phyloP scores from a whole-genome alignment of 2,113 vertebrate species.

The Montifringilla adamsi region DNA sequence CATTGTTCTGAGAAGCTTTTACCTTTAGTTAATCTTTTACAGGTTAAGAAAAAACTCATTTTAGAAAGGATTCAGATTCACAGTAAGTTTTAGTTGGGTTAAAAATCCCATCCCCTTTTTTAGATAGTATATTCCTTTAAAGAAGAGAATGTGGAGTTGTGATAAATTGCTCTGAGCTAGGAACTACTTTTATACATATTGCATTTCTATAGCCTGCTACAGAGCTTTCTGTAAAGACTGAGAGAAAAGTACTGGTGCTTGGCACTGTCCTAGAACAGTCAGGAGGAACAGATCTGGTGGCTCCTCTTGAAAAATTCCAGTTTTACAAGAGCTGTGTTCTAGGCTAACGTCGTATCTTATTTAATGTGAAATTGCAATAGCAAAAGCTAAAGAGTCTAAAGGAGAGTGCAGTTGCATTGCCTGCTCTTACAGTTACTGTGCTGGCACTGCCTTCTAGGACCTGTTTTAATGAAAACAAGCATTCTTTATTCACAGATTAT shows the following conservation, averaged over 20 bases:
- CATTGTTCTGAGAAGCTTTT: background rate
- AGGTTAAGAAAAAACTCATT: background rate
- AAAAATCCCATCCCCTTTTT: background rate
- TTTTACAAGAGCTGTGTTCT: background rate
- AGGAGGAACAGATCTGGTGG: background rate
- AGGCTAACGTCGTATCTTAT: fast-evolving
- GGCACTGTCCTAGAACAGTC: background rate
- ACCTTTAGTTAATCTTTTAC: background rate
- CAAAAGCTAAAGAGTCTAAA: background rate
- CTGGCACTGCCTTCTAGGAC: background rate
- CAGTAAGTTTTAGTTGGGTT: background rate
- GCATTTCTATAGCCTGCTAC: background rate
- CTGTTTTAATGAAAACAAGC: background rate
- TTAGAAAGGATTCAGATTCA: background rate
- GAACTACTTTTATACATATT: background rate
- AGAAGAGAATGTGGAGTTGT: background rate
- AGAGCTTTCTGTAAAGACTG: background rate
- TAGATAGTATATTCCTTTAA: background rate
- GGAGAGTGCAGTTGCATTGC: background rate
- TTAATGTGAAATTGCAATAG: background rate
- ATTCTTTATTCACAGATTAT: background rate
- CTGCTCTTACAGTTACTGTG: background rate
- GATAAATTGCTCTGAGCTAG: background rate
- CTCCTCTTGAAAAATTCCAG: background rate
- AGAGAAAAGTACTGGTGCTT: background rate